Evolutionary conservation across 2,888 invertebrate species (phyloP).

Genomic region (Glaucopsyche alexis): DNA sequence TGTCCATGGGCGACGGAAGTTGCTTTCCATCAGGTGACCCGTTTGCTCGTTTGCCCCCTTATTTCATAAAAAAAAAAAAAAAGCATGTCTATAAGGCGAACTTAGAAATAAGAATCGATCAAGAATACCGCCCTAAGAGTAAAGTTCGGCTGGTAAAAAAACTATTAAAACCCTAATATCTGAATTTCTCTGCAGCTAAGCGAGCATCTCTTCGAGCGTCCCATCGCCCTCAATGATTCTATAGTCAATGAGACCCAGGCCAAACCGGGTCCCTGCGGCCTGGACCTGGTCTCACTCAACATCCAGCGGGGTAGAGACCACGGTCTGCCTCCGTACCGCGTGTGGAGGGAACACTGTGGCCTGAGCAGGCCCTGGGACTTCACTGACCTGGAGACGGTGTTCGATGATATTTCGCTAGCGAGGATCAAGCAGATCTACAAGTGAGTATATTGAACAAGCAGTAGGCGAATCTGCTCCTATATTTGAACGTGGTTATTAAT

Average conservation of each 20-base stretch:
- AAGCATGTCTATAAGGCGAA: no score
- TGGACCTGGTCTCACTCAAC: slow-evolving; percentile 92
- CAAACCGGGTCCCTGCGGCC: slow-evolving; percentile 78
- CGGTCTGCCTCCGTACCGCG: slow-evolving; percentile 88
- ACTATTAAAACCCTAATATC: no score
- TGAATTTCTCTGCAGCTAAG: slow-evolving; percentile 75
- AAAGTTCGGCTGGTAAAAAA: no score
- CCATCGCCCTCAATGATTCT: slow-evolving; percentile 33
- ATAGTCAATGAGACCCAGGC: background rate
- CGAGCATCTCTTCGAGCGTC: slow-evolving; percentile 83
- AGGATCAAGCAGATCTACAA: slow-evolving; percentile 83
- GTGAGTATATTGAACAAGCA: slow-evolving; percentile 60
- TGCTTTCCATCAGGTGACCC: no score
- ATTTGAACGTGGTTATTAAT: no score
- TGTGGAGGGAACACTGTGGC: slow-evolving; percentile 88
- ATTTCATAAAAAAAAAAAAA: no score
- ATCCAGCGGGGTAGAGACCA: slow-evolving; percentile 95
- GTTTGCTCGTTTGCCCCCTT: no score
- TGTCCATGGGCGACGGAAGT: no score
- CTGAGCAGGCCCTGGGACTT: slow-evolving; percentile 82
- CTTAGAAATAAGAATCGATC: no score
- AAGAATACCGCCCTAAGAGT: no score
- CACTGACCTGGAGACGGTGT: slow-evolving; percentile 81
- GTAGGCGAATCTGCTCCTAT: background rate
- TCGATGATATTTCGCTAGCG: slow-evolving; percentile 82